A percentile compares a stretch with the other conserved stretches of the same genome.
These are phyloP conservation scores for Rhynchomys soricoides DNA, from an alignment of 2,113 vertebrate species.

Conservation along the genomic window DNA sequence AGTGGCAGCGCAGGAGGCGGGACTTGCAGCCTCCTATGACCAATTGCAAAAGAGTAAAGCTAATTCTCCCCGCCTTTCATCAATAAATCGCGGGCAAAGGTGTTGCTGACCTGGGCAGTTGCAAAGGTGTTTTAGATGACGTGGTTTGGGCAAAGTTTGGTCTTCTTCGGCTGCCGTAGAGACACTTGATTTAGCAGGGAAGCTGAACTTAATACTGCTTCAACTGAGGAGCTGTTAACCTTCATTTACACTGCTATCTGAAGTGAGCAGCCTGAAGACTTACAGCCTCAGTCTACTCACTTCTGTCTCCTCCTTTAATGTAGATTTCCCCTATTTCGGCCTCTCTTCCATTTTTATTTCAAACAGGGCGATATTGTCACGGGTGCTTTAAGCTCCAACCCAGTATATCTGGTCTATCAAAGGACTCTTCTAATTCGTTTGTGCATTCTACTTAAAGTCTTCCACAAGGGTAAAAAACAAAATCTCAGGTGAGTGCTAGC, in stretches of 20 bases:
- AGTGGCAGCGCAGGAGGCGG: slow-evolving; percentile 1
- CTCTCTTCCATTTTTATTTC: not conserved
- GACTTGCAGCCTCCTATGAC: not conserved
- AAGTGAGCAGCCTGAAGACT: not conserved
- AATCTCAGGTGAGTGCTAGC: slow-evolving; percentile 16
- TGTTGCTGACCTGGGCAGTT: not conserved
- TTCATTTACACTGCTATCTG: not conserved
- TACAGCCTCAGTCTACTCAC: not conserved
- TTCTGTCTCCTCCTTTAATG: not conserved
- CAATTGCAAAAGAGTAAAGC: slow-evolving; percentile 62
- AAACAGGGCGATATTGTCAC: slow-evolving; percentile 34
- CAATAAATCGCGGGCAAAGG: not conserved
- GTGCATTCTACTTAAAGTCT: slow-evolving; percentile 19
- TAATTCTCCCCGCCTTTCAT: not conserved
- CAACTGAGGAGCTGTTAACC: not conserved
- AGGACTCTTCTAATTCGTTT: not conserved
- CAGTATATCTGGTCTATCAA: slow-evolving; percentile 47
- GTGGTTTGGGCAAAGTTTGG: not conserved
- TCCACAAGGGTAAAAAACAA: slow-evolving; percentile 33
- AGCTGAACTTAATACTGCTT: not conserved
- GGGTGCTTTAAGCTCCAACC: slow-evolving; percentile 22
- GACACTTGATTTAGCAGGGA: not conserved
- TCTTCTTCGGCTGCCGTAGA: not conserved
- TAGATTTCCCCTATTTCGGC: not conserved
- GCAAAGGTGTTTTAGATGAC: rapidly evolving